Percentiles rank a stretch among this genome's conserved stretches.
These are phyloP conservation scores for Aotus griseimembra DNA, from an alignment of 2,797 vertebrate species.

Conservation along the genomic window DNA sequence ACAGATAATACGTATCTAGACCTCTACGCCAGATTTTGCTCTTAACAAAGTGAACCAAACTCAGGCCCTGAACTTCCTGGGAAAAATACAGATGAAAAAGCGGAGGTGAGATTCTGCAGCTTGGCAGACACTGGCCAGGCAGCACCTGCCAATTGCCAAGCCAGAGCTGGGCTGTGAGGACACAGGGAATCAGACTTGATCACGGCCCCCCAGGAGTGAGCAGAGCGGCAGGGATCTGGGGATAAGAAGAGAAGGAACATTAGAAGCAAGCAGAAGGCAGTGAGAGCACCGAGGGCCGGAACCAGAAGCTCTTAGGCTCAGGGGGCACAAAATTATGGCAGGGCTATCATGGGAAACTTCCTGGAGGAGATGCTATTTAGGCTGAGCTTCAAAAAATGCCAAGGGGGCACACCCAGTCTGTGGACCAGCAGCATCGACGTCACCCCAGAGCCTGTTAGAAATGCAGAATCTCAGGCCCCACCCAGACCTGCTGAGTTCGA, in stretches of 20 bases:
- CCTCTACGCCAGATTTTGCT: not conserved
- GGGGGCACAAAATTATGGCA: not conserved
- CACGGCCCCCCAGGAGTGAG: not conserved
- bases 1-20: not conserved
- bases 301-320: too few species aligned
- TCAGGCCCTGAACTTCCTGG: not conserved
- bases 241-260: rapidly evolving
- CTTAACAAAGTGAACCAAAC: not conserved
- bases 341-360: not conserved
- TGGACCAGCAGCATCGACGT: not conserved
- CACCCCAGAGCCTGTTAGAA: not conserved
- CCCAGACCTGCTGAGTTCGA: not conserved
- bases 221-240: not conserved
- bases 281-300: not conserved
- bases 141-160: not conserved
- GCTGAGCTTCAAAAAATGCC: not conserved
- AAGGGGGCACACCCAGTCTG: not conserved
- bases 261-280: not conserved
- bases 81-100: not conserved
- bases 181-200: not conserved
- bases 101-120: not conserved
- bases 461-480: not conserved
- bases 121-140: not conserved
- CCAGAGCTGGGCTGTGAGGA: not conserved
- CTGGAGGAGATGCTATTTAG: not conserved